Evolutionary conservation across 2,113 vertebrate species (phyloP).

Genomic region (Lanius ludovicianus): DNA sequence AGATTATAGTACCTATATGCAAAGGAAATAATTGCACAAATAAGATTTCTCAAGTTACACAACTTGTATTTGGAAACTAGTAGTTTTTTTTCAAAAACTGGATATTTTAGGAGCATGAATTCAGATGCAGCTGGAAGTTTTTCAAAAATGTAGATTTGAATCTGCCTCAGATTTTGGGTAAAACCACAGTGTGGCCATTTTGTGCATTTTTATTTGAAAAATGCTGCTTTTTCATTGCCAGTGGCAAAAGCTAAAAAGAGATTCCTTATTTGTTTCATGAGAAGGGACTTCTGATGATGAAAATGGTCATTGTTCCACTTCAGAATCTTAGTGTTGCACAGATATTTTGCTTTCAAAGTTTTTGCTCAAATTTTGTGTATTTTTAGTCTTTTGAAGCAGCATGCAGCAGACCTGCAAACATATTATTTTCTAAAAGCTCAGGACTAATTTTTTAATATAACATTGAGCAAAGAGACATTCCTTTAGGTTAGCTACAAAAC

Average conservation of each 20-base stretch:
- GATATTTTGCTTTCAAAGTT: slow-evolving; percentile 36
- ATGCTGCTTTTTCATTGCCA: slow-evolving; percentile 24
- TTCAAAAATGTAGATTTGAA: slow-evolving; percentile 55
- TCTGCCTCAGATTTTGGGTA: slow-evolving; percentile 13
- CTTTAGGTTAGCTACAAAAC: background rate
- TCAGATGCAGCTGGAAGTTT: slow-evolving; percentile 40
- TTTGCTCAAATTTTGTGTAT: background rate
- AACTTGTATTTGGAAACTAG: background rate
- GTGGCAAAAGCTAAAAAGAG: slow-evolving; percentile 18
- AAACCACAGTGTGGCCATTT: slow-evolving; percentile 13
- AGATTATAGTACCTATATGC: background rate
- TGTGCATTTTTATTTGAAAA: slow-evolving; percentile 32
- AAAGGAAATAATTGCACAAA: background rate
- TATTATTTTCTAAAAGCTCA: background rate
- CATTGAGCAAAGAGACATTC: background rate
- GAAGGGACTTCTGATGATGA: slow-evolving; percentile 28
- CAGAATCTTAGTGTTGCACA: slow-evolving; percentile 13
- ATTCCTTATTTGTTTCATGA: slow-evolving; percentile 49
- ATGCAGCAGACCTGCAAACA: background rate
- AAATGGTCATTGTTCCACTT: background rate
- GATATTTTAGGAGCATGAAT: slow-evolving; percentile 32
- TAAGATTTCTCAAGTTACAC: background rate
- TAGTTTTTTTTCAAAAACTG: background rate
- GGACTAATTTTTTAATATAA: background rate
- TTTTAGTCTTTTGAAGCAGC: background rate